A percentile compares a stretch with the other conserved stretches of the same genome.
Conservation (phyloP, 2,797 vertebrate species). For the Coluber constrictor region DNA sequence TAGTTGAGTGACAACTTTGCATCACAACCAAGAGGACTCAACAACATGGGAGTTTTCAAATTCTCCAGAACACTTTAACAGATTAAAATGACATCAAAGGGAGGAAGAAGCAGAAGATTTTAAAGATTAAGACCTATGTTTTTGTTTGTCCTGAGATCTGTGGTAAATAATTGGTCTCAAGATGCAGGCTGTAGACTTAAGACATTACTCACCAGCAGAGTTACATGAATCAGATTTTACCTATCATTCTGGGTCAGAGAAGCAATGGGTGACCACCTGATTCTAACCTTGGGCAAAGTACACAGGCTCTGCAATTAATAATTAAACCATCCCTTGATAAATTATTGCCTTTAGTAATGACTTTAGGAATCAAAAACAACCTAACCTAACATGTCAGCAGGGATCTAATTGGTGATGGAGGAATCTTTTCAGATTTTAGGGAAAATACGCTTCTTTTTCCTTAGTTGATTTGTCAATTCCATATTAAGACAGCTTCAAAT, state of each 20-base stretch:
- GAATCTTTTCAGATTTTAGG: background rate
- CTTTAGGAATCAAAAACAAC: background rate
- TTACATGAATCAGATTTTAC: background rate
- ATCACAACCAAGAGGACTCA: background rate
- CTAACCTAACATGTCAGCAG: background rate
- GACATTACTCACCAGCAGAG: background rate
- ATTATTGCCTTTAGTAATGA: background rate
- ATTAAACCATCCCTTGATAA: background rate
- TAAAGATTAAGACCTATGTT: background rate
- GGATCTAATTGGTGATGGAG: background rate
- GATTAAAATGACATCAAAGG: background rate
- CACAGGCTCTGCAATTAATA: background rate
- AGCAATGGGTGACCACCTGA: background rate
- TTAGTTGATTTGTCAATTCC: background rate
- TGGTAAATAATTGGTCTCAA: background rate
- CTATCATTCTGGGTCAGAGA: background rate
- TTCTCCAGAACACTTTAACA: background rate
- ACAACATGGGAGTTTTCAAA: background rate
- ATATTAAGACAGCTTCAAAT: background rate
- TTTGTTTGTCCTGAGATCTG: background rate
- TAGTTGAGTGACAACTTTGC: background rate
- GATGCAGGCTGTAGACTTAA: background rate
- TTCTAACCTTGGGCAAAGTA: background rate
- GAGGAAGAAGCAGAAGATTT: background rate
- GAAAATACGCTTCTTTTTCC: background rate